phyloP scores from a whole-genome alignment of 1,140 invertebrate genomes.

The Steinernema feltiae region DNA sequence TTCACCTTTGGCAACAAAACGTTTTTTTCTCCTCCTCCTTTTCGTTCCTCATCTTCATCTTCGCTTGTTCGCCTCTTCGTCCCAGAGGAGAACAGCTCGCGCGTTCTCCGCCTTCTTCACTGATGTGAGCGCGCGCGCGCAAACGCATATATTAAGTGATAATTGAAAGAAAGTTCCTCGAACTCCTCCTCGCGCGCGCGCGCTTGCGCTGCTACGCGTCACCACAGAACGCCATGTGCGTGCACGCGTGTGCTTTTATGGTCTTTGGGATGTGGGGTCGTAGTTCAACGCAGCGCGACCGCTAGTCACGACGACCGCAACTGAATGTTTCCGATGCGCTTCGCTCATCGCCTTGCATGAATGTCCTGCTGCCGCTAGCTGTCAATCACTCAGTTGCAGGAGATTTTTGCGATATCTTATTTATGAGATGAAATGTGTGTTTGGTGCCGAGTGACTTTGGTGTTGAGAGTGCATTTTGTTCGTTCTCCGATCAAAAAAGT shows the following conservation, averaged over 20 bases:
- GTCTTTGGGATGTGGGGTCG: background rate
- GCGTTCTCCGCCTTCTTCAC: background rate
- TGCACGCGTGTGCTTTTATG: background rate
- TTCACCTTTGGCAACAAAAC: background rate
- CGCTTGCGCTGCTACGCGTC: too few relatives aligned
- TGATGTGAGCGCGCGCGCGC: too few relatives aligned
- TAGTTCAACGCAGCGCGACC: background rate
- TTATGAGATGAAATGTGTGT: background rate
- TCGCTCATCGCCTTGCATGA: background rate
- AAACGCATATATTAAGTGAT: conserved; percentile 3
- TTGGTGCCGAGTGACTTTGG: too few relatives aligned
- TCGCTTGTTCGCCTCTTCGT: background rate
- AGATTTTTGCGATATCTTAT: conserved; percentile 14
- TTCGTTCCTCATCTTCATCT: background rate
- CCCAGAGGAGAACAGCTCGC: background rate
- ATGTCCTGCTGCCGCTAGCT: background rate
- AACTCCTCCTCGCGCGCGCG: background rate
- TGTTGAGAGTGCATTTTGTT: too few relatives aligned
- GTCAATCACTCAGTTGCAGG: conserved; percentile 10
- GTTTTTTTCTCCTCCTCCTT: background rate
- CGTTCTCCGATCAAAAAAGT: too few relatives aligned
- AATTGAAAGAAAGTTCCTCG: conserved; percentile 3
- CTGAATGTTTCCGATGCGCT: too few relatives aligned
- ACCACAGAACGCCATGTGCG: background rate
- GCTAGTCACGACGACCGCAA: too few relatives aligned